These are phyloP conservation scores for Opisthograptis luteolata DNA, from an alignment of 2,888 invertebrate genomes.

Conservation along the genomic window DNA sequence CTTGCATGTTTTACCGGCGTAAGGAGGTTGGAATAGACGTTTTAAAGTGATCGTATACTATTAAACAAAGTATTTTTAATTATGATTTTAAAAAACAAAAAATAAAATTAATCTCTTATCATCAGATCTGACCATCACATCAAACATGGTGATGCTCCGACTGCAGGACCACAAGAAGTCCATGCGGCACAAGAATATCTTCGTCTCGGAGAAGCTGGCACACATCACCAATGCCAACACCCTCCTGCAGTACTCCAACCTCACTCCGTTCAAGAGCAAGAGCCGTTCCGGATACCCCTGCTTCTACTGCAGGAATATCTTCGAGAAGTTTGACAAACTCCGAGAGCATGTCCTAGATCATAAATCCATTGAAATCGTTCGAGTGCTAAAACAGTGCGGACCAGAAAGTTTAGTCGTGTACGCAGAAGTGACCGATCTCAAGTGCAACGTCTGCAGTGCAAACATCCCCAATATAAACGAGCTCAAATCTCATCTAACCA, in stretches of 20 bases:
- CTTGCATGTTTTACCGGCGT: too few relatives aligned
- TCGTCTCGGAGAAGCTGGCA: slow-evolving; percentile 40
- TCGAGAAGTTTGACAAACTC: slow-evolving; percentile 38
- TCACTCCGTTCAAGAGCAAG: slow-evolving; percentile 50
- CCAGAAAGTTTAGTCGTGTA: slow-evolving; percentile 47
- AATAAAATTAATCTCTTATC: too few relatives aligned
- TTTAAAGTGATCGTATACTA: too few relatives aligned
- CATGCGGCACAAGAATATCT: slow-evolving; percentile 1
- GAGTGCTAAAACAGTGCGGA: slow-evolving; percentile 40
- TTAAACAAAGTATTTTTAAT: too few relatives aligned
- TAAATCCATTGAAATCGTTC: slow-evolving; percentile 30
- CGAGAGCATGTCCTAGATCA: slow-evolving; percentile 36
- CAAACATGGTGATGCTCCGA: slow-evolving; percentile 35
- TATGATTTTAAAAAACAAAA: too few relatives aligned
- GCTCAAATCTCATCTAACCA: slow-evolving; percentile 43
- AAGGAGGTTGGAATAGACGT: too few relatives aligned
- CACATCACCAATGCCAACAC: slow-evolving; percentile 45
- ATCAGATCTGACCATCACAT: slow-evolving; percentile 42
- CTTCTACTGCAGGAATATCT: slow-evolving; percentile 46
- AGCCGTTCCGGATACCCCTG: slow-evolving; percentile 48
- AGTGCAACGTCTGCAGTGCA: slow-evolving; percentile 44
- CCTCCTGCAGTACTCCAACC: slow-evolving; percentile 46
- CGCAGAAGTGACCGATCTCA: slow-evolving; percentile 48
- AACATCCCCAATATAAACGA: slow-evolving; percentile 37
- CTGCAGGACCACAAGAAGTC: slow-evolving; percentile 10